Conservation (phyloP, 2,888 invertebrate species). For the Eretmocerus hayati region DNA sequence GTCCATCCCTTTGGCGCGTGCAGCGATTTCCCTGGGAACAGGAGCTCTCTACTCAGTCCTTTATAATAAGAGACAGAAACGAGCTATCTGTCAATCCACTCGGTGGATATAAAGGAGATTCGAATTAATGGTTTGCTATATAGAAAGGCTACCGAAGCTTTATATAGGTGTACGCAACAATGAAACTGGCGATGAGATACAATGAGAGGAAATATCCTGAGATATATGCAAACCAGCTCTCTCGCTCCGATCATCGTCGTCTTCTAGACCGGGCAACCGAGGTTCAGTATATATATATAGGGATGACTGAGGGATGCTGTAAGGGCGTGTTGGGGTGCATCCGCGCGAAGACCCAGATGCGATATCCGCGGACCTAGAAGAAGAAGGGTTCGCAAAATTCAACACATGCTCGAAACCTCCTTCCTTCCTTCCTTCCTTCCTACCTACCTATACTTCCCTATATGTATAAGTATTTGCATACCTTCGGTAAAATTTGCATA, state of each 20-base stretch:
- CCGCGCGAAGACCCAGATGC: too few species aligned
- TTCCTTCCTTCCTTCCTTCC: too few species aligned
- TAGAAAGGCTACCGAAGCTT: conserved; percentile 32
- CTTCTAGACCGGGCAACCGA: too few species aligned
- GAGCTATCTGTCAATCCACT: conserved; percentile 46
- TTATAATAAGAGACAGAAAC: too few species aligned
- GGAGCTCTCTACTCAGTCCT: too few species aligned
- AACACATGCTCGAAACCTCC: conserved; percentile 46
- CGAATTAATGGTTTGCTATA: conserved; percentile 45
- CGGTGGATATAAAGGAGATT: conserved; percentile 42
- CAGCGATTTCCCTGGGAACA: too few species aligned
- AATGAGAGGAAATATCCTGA: conserved; percentile 48
- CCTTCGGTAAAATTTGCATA: conserved; percentile 39
- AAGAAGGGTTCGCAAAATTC: conserved; percentile 42
- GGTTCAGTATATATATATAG: too few species aligned
- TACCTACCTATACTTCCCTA: too few species aligned
- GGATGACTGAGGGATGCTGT: too few species aligned
- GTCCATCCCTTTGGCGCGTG: too few species aligned
- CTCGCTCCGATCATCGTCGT: conserved; percentile 45
- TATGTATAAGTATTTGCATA: conserved; percentile 46
- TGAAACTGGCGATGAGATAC: conserved; percentile 34
- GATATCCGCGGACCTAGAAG: too few species aligned
- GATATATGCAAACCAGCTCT: conserved; percentile 44
- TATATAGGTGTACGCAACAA: conserved; percentile 30
- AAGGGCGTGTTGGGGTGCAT: conserved; percentile 23